phyloP scores from a whole-genome alignment of 2,797 vertebrate species.

The Enteromius anoplus region DNA sequence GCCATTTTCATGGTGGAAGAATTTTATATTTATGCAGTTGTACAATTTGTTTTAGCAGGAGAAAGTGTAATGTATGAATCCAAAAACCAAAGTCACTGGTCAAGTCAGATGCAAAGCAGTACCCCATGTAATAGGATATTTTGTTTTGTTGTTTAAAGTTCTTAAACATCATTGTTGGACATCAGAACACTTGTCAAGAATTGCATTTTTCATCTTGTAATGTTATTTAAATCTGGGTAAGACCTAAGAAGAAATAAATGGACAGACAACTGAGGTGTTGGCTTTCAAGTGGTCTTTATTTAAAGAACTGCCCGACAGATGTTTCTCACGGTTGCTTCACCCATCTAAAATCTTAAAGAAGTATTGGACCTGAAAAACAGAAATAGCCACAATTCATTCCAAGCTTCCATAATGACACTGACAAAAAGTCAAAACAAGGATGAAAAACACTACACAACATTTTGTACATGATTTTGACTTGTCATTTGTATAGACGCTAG shows the following conservation, averaged over 20 bases:
- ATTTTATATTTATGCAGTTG: conserved; percentile 99
- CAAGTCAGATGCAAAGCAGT: conserved; percentile 96
- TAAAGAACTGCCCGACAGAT: conserved; percentile 12
- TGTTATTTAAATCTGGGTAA: conserved; percentile 95
- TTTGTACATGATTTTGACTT: not conserved
- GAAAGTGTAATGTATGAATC: conserved; percentile 97
- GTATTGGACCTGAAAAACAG: conserved; percentile 87
- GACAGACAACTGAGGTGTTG: conserved; percentile 69
- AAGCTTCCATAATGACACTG: not conserved
- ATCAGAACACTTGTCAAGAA: conserved; percentile 92
- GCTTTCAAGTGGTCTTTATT: conserved; percentile 52
- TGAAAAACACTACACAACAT: not conserved
- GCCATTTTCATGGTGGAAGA: conserved; percentile 99
- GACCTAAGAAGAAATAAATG: conserved; percentile 88
- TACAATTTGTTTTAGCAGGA: conserved; percentile 96
- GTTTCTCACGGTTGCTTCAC: conserved; percentile 62
- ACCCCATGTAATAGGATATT: conserved; percentile 94
- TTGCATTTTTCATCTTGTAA: conserved; percentile 87
- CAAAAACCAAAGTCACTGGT: conserved; percentile 99
- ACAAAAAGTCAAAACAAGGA: not conserved
- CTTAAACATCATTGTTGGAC: conserved; percentile 90
- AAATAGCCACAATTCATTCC: not conserved
- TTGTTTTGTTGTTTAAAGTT: conserved; percentile 82
- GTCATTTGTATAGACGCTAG: not conserved
- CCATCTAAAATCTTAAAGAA: conserved; percentile 96